Evolutionary conservation across 2,888 invertebrate species (phyloP), one percentile per base, ranked within the genome.

Genomic region (Onthophagus sagittarius): DNA sequence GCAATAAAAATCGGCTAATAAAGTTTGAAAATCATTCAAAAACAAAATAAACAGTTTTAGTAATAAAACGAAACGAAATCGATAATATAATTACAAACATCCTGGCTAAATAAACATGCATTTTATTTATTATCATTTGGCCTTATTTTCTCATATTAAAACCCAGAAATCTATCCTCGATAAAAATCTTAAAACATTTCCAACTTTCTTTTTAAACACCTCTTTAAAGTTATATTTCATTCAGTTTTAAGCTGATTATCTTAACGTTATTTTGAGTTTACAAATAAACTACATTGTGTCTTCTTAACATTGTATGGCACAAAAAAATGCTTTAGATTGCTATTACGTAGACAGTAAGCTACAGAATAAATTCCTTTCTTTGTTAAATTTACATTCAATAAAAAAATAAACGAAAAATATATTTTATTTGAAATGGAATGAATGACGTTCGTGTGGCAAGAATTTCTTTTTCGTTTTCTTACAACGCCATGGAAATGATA

Each of bases 251-350:
- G 23, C 23, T 23, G 23, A 23, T 23, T 23, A 23, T 23, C 23
- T 11, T 53, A 53, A 53, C 39, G 6, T 11, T 7, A 53, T 1
- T 11, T 53, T 53, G 39, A 9, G 39, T 9, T 9, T 53, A 53
- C 39, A 53, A 53, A 23, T 23, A 23, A 53, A 53, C 39, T 53
- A 53, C 39, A 23, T 53, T 53, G 39, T 53, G 39, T 53, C 39
- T 53, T 64, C 67, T 11, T 32, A 67, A 67, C 31, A n/a, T 67
- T 67, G 14, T 67, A 67, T 67, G 67, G 67, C 67, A 67, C 67
- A 23, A 67, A 23, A n/a, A 64, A 15, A 67, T 67, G 67, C 23
- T 67, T 67, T 53, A 53, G 11, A 53, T 53, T 31, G 15, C 13
- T 23, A 23, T 67, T 23, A 6, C 23, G 31, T 67, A 67, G 23